Evolutionary conservation across 2,113 vertebrate genomes (phyloP).

Genomic region (Archilochus colubris): DNA sequence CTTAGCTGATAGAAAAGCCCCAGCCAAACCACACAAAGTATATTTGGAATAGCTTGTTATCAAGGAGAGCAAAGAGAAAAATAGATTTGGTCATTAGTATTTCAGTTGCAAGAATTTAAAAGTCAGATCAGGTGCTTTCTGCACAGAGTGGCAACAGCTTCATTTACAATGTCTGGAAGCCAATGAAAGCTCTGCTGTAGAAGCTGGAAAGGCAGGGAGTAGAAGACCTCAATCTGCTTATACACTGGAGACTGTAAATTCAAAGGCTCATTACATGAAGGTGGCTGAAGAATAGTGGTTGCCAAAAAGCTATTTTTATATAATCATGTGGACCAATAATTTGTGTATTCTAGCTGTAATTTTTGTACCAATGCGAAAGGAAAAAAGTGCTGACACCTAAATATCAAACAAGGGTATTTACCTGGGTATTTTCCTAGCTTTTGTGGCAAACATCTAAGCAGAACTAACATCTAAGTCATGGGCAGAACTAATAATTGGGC

Average conservation of each 20-base stretch:
- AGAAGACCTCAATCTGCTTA: not conserved
- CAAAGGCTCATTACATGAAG: not conserved
- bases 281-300: not conserved
- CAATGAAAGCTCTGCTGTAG: not conserved
- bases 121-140: not conserved
- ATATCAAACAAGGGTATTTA: not conserved
- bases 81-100: not conserved
- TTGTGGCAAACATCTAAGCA: not conserved
- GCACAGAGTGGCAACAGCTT: not conserved
- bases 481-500: conserved; percentile 96
- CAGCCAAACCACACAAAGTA: not conserved
- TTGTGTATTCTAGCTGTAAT: not conserved
- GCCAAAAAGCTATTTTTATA: not conserved
- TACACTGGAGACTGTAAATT: not conserved
- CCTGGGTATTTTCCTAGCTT: not conserved
- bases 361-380: not conserved
- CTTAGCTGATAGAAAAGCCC: not conserved
- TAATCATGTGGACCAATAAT: not conserved
- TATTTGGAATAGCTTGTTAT: not conserved
- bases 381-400: not conserved
- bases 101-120: not conserved
- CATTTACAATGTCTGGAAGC: not conserved
- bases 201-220: not conserved
- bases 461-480: conserved; percentile 70
- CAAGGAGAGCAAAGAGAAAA: not conserved